A percentile compares a stretch with the other conserved stretches of the same genome.
Evolutionary conservation across 2,797 vertebrate genomes (phyloP).

Genomic region (Tokudaia muenninki): DNA sequence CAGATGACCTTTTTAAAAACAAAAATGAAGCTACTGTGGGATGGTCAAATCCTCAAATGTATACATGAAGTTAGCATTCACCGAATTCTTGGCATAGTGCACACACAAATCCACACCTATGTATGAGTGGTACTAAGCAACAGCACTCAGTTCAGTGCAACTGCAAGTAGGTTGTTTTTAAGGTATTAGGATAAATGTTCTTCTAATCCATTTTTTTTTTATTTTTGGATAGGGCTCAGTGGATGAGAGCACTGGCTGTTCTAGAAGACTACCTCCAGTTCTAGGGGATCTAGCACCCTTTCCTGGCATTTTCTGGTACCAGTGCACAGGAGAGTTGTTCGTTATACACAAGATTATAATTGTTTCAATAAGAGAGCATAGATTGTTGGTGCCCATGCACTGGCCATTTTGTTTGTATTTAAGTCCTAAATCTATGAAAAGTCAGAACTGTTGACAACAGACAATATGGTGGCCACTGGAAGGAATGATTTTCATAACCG

Average conservation of each 20-base stretch:
- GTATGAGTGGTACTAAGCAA: neutral
- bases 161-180: neutral
- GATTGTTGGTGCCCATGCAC: neutral
- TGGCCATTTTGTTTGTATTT: neutral
- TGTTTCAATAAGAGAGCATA: neutral
- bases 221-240: neutral
- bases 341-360: neutral
- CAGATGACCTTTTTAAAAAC: neutral
- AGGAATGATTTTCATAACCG: neutral
- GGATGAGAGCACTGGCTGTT: neutral
- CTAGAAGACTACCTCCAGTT: neutral
- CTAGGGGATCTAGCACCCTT: neutral
- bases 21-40: neutral
- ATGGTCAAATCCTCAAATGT: neutral
- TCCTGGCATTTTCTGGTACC: neutral
- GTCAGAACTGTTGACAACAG: conserved; percentile 12
- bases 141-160: neutral
- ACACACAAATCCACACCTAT: neutral
- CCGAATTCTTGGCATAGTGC: neutral
- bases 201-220: neutral
- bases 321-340: neutral
- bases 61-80: no score
- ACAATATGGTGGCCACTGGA: neutral
- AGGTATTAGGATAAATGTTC: neutral
- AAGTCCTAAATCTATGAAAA: neutral